Conservation (phyloP, 2,888 invertebrate genomes). For the Stenurella melanura region DNA sequence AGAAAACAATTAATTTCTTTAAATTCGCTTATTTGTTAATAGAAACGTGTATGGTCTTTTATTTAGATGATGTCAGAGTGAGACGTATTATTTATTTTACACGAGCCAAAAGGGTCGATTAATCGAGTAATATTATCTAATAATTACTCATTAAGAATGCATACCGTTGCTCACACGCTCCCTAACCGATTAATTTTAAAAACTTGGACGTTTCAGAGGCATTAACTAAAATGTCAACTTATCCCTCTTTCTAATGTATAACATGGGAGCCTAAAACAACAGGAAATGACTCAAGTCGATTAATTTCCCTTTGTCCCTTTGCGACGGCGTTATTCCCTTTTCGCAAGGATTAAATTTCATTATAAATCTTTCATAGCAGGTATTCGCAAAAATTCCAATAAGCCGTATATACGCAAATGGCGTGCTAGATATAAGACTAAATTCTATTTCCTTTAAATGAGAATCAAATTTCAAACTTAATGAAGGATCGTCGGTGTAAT, state of each 20-base stretch:
- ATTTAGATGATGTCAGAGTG: too few species aligned
- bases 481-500: not conserved
- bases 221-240: not conserved
- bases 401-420: not conserved
- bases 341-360: not conserved
- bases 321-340: not conserved
- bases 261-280: slow-evolving; percentile 2
- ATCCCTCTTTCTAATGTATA: not conserved
- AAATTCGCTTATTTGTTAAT: too few species aligned
- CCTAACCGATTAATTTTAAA: not conserved
- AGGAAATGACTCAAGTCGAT: not conserved
- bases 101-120: too few species aligned
- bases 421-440: not conserved
- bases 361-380: slow-evolving; percentile 2
- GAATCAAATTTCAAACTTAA: not conserved
- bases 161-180: not conserved
- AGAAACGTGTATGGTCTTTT: too few species aligned
- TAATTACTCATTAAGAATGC: too few species aligned
- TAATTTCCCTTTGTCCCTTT: slow-evolving; percentile 4
- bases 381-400: slow-evolving; percentile 7
- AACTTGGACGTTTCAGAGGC: not conserved
- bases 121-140: too few species aligned
- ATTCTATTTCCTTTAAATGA: not conserved
- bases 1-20: too few species aligned
- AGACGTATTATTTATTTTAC: too few species aligned